Evolutionary conservation across 2,113 vertebrate species (phyloP).

Genomic region (Pampusana beccarii): DNA sequence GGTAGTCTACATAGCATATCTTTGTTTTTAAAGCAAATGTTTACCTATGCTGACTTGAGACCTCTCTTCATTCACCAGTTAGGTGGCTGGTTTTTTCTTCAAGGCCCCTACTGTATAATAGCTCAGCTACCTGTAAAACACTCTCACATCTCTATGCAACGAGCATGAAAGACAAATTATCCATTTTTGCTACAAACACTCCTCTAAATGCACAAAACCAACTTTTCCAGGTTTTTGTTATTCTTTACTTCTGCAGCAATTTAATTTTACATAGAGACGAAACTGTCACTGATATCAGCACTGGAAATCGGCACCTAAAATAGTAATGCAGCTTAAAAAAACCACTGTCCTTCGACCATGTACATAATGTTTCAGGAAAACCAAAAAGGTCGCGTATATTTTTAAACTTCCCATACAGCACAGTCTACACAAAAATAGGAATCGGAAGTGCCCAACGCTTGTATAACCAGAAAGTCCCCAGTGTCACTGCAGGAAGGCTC

Average conservation of each 20-base stretch:
- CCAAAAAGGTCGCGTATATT: neutral
- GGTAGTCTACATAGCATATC: neutral
- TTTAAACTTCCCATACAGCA: neutral
- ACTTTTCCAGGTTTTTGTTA: neutral
- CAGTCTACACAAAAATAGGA: neutral
- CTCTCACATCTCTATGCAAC: neutral
- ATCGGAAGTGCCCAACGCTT: neutral
- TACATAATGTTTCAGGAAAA: neutral
- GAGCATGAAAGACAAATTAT: neutral
- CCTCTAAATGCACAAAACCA: neutral
- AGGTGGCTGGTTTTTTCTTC: neutral
- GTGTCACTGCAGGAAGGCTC: neutral
- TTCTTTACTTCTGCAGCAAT: neutral
- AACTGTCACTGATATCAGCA: neutral
- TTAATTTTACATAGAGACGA: neutral
- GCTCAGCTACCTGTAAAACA: neutral
- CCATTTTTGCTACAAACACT: neutral
- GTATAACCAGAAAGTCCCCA: neutral
- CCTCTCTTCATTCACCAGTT: neutral
- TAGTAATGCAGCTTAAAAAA: neutral
- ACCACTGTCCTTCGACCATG: rapidly evolving
- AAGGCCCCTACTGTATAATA: neutral
- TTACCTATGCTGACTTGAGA: neutral
- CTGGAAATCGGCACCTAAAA: neutral
- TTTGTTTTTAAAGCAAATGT: neutral